These are phyloP conservation scores for Lutjanus campechanus DNA, from an alignment of 2,797 vertebrate species.

Conservation along the genomic window DNA sequence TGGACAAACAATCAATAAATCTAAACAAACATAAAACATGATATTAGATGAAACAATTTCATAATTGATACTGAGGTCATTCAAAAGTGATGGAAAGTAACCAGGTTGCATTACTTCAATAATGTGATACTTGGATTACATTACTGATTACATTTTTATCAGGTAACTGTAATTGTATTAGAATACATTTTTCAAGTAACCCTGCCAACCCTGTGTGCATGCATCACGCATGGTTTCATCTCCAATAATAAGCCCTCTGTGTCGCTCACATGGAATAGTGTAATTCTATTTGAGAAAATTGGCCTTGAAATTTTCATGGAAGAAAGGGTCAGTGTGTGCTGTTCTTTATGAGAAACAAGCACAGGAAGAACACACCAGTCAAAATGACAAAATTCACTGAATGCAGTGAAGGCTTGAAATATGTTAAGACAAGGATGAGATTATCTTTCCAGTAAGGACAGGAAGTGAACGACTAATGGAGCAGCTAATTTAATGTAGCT, in stretches of 20 bases:
- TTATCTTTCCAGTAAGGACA: slow-evolving; percentile 1
- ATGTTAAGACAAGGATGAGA: neutral
- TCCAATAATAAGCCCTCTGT: slow-evolving; percentile 44
- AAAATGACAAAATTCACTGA: slow-evolving; percentile 20
- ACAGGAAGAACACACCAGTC: neutral
- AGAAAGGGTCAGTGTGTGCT: slow-evolving; percentile 6
- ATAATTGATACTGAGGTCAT: no score
- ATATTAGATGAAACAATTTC: no score
- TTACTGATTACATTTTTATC: no score
- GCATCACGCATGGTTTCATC: neutral
- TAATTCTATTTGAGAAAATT: slow-evolving; percentile 31
- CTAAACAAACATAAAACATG: no score
- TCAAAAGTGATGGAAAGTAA: no score
- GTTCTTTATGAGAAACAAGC: slow-evolving; percentile 11
- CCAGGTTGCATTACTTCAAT: no score
- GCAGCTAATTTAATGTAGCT: neutral
- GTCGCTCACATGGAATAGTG: slow-evolving; percentile 17
- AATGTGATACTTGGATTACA: no score
- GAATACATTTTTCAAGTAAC: no score
- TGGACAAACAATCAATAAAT: no score
- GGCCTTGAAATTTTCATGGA: slow-evolving; percentile 26
- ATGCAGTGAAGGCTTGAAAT: neutral
- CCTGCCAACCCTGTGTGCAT: neutral
- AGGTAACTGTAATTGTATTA: neutral
- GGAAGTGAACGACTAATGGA: slow-evolving; percentile 5